Percentiles rank a stretch among this genome's conserved stretches.
phyloP scores from a whole-genome alignment of 2,113 vertebrate species.

The Andinoacara biseriatus region DNA sequence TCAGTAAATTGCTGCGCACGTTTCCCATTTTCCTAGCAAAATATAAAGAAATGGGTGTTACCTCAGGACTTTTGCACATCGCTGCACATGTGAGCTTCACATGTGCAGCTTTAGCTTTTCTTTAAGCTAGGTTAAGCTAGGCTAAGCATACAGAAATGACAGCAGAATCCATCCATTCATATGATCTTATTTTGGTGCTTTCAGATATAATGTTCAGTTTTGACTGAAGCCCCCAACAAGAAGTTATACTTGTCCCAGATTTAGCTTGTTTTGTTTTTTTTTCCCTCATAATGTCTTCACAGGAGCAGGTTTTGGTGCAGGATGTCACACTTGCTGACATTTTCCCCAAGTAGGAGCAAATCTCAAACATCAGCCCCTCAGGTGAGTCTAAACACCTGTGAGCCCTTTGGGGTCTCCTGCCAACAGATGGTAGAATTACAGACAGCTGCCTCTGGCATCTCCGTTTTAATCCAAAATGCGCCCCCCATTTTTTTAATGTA shows the following conservation, averaged over 20 bases:
- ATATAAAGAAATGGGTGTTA: background rate
- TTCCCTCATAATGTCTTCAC: constrained; percentile 5
- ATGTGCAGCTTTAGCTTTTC: background rate
- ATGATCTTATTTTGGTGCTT: background rate
- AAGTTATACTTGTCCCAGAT: background rate
- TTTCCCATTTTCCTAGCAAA: background rate
- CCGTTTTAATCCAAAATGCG: background rate
- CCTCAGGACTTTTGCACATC: too few species aligned
- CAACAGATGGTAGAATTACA: constrained; percentile 69
- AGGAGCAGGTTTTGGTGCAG: constrained; percentile 40
- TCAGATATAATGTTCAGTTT: background rate
- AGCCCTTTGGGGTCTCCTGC: constrained; percentile 39
- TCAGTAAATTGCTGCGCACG: background rate
- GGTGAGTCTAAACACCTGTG: constrained; percentile 34
- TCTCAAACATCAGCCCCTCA: constrained; percentile 35
- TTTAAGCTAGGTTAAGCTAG: background rate
- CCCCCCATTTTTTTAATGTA: background rate
- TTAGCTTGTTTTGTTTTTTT: background rate
- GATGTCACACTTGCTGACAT: constrained; percentile 54
- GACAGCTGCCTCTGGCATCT: constrained; percentile 32
- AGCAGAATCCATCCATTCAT: background rate
- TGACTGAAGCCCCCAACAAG: background rate
- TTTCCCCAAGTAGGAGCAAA: constrained; percentile 40
- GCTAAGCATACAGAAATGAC: background rate
- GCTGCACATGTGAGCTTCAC: background rate